These are phyloP conservation scores for Stenoptilia bipunctidactyla DNA, from an alignment of 2,888 invertebrate genomes.

Conservation along the genomic window DNA sequence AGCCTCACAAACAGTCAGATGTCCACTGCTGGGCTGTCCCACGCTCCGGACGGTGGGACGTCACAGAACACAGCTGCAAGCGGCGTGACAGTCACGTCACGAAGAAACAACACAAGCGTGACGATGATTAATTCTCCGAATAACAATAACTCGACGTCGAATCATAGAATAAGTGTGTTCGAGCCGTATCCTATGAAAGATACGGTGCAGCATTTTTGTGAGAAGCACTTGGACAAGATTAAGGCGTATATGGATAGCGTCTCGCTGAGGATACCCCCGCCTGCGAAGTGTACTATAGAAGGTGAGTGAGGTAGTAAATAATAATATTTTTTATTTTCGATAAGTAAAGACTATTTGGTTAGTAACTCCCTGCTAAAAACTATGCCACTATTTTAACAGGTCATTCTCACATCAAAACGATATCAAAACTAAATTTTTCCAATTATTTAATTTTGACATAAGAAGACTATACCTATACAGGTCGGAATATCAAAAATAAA, in stretches of 20 bases:
- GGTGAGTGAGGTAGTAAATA: no score
- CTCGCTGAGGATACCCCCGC: conserved; percentile 86
- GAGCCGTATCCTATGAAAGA: conserved; percentile 93
- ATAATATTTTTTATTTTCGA: no score
- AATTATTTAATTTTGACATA: no score
- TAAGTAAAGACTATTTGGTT: no score
- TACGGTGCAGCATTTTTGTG: conserved; percentile 95
- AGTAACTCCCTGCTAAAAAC: no score
- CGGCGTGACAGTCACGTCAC: conserved; percentile 17
- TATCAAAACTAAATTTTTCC: no score
- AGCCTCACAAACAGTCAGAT: conserved; percentile 49
- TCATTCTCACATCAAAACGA: no score
- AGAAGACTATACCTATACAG: no score
- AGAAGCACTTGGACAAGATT: conserved; percentile 93
- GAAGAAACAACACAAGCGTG: conserved; percentile 19
- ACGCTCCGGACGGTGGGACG: conserved; percentile 52
- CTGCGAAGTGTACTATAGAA: conserved; percentile 94
- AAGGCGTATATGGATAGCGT: conserved; percentile 92
- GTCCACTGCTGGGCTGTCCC: conserved; percentile 26
- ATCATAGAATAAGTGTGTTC: conserved; percentile 82
- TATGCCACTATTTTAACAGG: no score
- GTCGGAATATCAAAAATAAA: no score
- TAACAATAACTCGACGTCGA: conserved; percentile 39
- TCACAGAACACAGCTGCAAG: conserved; percentile 33
- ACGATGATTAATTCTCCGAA: conserved; percentile 13